Evolutionary conservation across 2,888 invertebrate genomes (phyloP).

Genomic region (Diogma glabrata): DNA sequence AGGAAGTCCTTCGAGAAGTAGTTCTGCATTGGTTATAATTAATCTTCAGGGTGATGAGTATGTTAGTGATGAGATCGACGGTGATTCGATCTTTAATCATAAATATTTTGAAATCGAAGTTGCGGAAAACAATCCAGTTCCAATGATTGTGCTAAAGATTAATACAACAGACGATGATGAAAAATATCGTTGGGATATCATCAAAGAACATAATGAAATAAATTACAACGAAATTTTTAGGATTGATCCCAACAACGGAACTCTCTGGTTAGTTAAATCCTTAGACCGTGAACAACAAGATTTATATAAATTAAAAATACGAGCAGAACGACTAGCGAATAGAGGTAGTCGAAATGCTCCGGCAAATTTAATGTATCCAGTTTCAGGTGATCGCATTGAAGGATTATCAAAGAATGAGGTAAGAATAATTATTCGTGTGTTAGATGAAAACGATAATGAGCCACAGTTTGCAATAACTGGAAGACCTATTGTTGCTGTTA

Average conservation of each 20-base stretch:
- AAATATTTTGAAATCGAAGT: slow-evolving; percentile 72
- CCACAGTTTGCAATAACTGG: slow-evolving; percentile 66
- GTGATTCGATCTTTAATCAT: slow-evolving; percentile 41
- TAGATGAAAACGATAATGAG: slow-evolving; percentile 73
- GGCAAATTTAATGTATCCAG: slow-evolving; percentile 65
- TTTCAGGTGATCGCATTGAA: slow-evolving; percentile 56
- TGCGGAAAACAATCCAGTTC: slow-evolving; percentile 67
- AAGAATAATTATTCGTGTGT: slow-evolving; percentile 56
- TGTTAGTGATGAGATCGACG: slow-evolving; percentile 12
- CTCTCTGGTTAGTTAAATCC: slow-evolving; percentile 56
- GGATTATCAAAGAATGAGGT: slow-evolving; percentile 67
- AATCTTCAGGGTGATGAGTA: slow-evolving; percentile 48
- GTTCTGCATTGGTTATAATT: slow-evolving; percentile 60
- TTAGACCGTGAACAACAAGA: slow-evolving; percentile 64
- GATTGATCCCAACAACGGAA: slow-evolving; percentile 65
- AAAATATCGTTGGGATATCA: slow-evolving; percentile 51
- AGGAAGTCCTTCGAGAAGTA: slow-evolving; percentile 70
- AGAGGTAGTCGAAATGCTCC: slow-evolving; percentile 56
- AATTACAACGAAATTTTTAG: slow-evolving; percentile 53
- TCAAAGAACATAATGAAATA: slow-evolving; percentile 46
- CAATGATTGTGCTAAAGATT: slow-evolving; percentile 59
- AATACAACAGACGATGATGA: slow-evolving; percentile 60
- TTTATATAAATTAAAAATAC: slow-evolving; percentile 44
- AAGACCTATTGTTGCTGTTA: slow-evolving; percentile 68
- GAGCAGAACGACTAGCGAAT: slow-evolving; percentile 39